These are phyloP conservation scores for Podargus strigoides DNA, from an alignment of 2,797 vertebrate species.

Conservation along the genomic window DNA sequence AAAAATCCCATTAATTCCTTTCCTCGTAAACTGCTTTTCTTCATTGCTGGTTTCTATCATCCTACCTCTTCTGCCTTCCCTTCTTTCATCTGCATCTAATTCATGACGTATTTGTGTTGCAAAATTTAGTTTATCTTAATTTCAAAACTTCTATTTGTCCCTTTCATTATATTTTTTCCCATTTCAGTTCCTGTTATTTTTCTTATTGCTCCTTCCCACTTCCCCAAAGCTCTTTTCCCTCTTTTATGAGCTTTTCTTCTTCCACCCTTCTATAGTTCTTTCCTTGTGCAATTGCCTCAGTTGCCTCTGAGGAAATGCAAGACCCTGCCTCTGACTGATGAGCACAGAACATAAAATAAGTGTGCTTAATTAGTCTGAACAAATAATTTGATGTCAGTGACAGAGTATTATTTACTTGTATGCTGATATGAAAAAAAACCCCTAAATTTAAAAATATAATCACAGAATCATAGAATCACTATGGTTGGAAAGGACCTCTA, in stretches of 20 bases:
- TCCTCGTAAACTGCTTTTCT: background rate
- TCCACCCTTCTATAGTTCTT: background rate
- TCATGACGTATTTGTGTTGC: background rate
- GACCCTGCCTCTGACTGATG: background rate
- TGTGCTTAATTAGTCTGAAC: background rate
- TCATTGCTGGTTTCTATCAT: background rate
- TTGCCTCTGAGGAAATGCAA: background rate
- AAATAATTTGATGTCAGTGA: background rate
- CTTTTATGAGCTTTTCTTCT: background rate
- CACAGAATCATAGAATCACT: too few relatives aligned
- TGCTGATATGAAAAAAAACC: accelerated
- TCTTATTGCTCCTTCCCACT: background rate
- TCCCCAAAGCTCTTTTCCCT: background rate
- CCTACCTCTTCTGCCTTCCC: background rate
- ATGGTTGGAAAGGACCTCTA: too few relatives aligned
- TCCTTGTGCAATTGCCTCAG: background rate
- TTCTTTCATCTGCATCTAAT: background rate
- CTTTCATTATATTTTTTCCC: background rate
- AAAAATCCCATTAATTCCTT: background rate
- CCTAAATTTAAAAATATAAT: too few relatives aligned
- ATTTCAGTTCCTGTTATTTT: background rate
- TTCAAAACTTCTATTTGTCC: background rate
- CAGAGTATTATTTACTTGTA: background rate
- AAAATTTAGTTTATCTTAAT: background rate
- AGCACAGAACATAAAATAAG: background rate